Evolutionary conservation across 2,888 invertebrate genomes (phyloP).

Genomic region (Calliopum simillimum): DNA sequence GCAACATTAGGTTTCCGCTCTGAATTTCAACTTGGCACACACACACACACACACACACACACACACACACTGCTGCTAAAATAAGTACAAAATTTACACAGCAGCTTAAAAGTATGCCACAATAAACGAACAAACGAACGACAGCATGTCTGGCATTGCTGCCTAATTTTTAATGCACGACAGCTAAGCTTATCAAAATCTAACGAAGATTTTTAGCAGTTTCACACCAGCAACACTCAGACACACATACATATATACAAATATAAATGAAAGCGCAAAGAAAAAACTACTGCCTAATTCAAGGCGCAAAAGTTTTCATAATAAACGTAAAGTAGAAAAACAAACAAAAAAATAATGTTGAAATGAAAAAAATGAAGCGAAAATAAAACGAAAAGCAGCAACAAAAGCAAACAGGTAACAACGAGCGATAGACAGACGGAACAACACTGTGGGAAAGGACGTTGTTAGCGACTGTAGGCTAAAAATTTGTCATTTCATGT

Average conservation of each 20-base stretch:
- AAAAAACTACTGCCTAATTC: slow-evolving; percentile 9
- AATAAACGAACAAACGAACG: background rate
- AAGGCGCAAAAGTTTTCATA: slow-evolving; percentile 19
- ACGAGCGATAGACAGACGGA: background rate
- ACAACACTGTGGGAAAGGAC: background rate
- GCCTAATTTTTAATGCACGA: slow-evolving; percentile 13
- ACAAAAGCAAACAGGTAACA: background rate
- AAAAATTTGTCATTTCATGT: too few relatives aligned
- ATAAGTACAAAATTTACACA: background rate
- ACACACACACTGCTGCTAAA: background rate
- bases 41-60: background rate
- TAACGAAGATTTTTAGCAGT: background rate
- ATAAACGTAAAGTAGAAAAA: background rate
- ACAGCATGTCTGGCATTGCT: background rate
- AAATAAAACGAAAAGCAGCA: background rate
- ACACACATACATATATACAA: background rate
- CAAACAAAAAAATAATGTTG: background rate
- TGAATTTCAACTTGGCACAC: background rate
- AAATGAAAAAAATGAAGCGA: background rate
- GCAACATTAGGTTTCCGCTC: background rate
- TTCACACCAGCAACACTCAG: background rate
- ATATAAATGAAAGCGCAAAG: background rate
- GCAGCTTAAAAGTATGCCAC: slow-evolving; percentile 21
- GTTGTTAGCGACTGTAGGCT: background rate
- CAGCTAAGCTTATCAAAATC: slow-evolving; percentile 14